Base-by-base conservation (phyloP, 92 coral and sea anemone species). In the Bergia sp. region DNA sequence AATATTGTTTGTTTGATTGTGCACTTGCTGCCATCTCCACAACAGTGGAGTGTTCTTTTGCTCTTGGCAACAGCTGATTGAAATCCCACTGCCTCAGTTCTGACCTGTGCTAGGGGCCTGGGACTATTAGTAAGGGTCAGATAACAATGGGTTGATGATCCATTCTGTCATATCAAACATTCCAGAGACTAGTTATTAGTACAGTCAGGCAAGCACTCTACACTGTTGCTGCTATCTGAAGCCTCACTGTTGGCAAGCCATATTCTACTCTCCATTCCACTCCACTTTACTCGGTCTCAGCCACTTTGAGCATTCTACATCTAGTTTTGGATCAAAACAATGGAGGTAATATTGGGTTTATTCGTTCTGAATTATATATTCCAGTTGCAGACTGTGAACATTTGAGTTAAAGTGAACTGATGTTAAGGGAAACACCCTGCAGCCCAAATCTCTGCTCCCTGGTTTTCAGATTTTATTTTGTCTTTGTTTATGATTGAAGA, bases 301-400 rank as follows among this genome's bases (percentile, higher is more conserved):
- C 64, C 78, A 84, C 79, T 84, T 82, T 84, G 87, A 71, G 41
- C n/a, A 84, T 72, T 71, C 87, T 73, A 44, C 87, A 84, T 49
- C 79, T 84, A 84, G 87, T 84, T 84, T 84, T 15, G 61, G 66
- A 84, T 0, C 43, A 69, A 29, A 5, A 47, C 65, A 44, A 84
- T 84, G 87, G 87, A 84, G 87, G 87, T 84, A 84, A 84, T 84
- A 71, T 84, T 84, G 87, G 43, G 5, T 23, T 84, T 84, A 13
- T 23, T 41, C n/a, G 43, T 49, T 69, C 44, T 23, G 37, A 65
- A 71, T 84, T 84, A 84, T 84, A 47, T 45, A 84, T 84, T 23
- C 87, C 87, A 84, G 65, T 47, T 84, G 64, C 87, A 84, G 87
- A 84, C 23, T 21, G 65, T 71, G 87, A 71, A 71, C 43, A 16